Percentiles rank a stretch among this genome's conserved stretches.
phyloP scores from a whole-genome alignment of 2,113 vertebrate genomes.

The Cyrtonyx montezumae region DNA sequence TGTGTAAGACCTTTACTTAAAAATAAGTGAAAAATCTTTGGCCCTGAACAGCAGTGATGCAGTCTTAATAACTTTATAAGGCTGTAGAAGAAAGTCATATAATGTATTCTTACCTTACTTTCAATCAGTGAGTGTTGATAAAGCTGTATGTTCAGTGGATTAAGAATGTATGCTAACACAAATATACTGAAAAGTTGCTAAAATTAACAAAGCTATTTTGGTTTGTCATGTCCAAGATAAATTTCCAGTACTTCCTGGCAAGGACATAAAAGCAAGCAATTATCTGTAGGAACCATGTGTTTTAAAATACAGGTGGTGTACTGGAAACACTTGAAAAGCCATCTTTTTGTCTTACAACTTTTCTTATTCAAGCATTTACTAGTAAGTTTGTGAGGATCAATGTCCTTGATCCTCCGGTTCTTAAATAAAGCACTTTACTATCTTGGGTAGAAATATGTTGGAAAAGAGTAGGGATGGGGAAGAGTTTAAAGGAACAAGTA shows the following conservation, averaged over 20 bases:
- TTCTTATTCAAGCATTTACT: neutral
- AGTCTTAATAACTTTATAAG: neutral
- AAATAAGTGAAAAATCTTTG: neutral
- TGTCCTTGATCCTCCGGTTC: neutral
- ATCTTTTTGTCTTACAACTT: neutral
- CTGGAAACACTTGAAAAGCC: slow-evolving; percentile 19
- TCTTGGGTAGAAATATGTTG: neutral
- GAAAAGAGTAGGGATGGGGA: neutral
- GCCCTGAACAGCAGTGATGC: neutral
- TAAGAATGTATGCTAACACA: neutral
- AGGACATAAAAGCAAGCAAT: slow-evolving; percentile 34
- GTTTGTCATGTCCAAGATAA: neutral
- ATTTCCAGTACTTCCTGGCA: slow-evolving; percentile 35
- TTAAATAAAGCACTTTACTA: neutral
- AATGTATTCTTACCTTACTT: neutral
- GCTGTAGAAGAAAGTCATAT: neutral
- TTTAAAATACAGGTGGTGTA: slow-evolving; percentile 43
- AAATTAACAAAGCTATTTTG: slow-evolving; percentile 19
- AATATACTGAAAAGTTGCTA: slow-evolving; percentile 14
- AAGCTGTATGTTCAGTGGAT: neutral
- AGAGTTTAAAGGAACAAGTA: neutral
- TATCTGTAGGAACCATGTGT: slow-evolving; percentile 8
- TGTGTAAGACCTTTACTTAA: neutral
- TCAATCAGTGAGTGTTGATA: neutral
- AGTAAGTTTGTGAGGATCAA: neutral